phyloP scores from a whole-genome alignment of 2,797 vertebrate species.

The Halcyon smyrnensis region DNA sequence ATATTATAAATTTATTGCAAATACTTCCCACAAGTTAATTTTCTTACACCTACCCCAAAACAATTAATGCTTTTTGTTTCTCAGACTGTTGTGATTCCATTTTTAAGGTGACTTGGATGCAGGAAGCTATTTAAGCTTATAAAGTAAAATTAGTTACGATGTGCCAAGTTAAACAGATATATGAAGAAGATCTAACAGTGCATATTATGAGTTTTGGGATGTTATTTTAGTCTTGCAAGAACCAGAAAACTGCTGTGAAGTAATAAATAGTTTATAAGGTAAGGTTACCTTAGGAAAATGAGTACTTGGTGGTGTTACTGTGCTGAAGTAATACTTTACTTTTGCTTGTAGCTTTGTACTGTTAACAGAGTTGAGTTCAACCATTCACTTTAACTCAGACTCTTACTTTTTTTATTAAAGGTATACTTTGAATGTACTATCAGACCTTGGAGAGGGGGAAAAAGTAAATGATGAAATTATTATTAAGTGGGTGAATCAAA shows the following conservation, averaged over 20 bases:
- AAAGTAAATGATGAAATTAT: constrained; percentile 93
- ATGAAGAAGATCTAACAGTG: background rate
- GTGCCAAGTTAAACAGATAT: background rate
- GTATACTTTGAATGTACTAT: constrained; percentile 92
- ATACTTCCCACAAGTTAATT: background rate
- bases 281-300: background rate
- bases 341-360: background rate
- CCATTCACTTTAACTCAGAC: background rate
- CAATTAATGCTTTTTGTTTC: background rate
- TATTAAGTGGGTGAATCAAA: constrained; percentile 94
- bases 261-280: background rate
- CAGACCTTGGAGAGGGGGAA: constrained; percentile 91
- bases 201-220: background rate
- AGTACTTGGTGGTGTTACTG: background rate
- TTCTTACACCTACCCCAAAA: background rate
- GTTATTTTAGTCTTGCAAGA: background rate
- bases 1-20: background rate
- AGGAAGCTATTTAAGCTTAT: background rate
- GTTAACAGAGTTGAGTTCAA: background rate
- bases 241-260: background rate
- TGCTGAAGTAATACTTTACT: background rate
- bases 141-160: background rate
- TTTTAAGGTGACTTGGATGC: background rate
- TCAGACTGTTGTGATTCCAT: background rate
- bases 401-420: constrained; percentile 73